Evolutionary conservation across 37 sponge, comb jelly and placozoan genomes (phyloP), one percentile per base, ranked within the genome.

Genomic region (Haliclona indistincta): DNA sequence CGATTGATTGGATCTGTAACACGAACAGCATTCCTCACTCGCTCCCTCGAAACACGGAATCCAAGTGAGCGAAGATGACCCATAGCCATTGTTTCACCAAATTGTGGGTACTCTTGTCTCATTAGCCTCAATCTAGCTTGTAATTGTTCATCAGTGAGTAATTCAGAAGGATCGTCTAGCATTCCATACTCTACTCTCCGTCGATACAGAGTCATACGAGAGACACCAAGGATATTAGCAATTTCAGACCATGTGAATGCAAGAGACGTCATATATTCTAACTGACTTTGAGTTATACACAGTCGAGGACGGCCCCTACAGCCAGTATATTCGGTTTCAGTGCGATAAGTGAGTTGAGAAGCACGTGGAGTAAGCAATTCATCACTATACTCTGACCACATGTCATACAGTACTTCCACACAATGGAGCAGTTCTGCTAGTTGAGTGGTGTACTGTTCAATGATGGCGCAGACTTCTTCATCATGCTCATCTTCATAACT

Each of bases 31-130:
- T 33, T 38, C 20, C 67, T 54, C 4, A 77, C 54, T 28, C 68
- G 51, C 1, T 65, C 68, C 15, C 67, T 44, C 4, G 56, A 37
- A 17, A 66, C 78, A 45, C 19, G 38, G 38, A 26, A 33, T 33
- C 68, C 54, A 34, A 26, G 10, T 4, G 67, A 15, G 22, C 63
- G 38, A 0, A 83, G 40, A 3, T 42, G 34, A 0, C 76, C 76
- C 60, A 69, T 58, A 15, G 65, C 54, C 43, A 84, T 36, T 20
- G 56, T 67, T 64, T 84, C 58, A 6, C 85, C 85, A 63, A 77
- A 0, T 22, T 51, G 28, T 37, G 85, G 85, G 1, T 43, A 42
- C 0, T 70, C 54, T 38, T 32, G 32, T 17, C 66, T 32, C 56
- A 84, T 8, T 64, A 38, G 44, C 2, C 35, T 47, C 11, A 71